These are phyloP conservation scores for Ametastegia equiseti DNA, from an alignment of 2,888 invertebrate species.

Conservation along the genomic window DNA sequence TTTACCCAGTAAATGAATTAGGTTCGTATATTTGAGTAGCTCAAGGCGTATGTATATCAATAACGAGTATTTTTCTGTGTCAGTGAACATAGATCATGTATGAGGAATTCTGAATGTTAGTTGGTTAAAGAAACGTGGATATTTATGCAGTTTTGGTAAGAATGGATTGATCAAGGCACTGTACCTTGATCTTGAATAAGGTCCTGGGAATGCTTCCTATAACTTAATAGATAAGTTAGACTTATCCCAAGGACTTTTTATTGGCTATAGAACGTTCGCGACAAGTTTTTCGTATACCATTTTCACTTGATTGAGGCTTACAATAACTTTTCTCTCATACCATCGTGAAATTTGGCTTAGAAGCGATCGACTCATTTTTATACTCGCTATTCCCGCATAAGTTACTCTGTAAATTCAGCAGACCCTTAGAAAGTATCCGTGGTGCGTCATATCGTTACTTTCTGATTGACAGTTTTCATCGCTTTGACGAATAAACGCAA, in stretches of 20 bases:
- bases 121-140: not conserved
- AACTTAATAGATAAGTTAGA: constrained; percentile 7
- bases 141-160: not conserved
- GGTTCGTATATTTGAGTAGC: not conserved
- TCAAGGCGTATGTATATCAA: too few relatives aligned
- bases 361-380: not conserved
- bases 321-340: not conserved
- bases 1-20: not conserved
- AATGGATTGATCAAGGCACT: constrained; percentile 7
- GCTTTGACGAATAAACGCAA: too few relatives aligned
- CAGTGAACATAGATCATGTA: not conserved
- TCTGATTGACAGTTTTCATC: too few relatives aligned
- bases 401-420: too few relatives aligned
- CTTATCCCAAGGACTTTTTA: not conserved
- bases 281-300: constrained; percentile 15
- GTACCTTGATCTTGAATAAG: not conserved
- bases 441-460: too few relatives aligned
- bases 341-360: not conserved
- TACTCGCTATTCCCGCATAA: not conserved
- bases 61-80: not conserved
- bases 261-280: not conserved
- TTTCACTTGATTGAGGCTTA: constrained; percentile 29
- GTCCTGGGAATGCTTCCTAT: not conserved
- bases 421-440: too few relatives aligned
- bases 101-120: not conserved